Base-by-base conservation (phyloP, 2,888 invertebrate species). In the Hartigia nigra region DNA sequence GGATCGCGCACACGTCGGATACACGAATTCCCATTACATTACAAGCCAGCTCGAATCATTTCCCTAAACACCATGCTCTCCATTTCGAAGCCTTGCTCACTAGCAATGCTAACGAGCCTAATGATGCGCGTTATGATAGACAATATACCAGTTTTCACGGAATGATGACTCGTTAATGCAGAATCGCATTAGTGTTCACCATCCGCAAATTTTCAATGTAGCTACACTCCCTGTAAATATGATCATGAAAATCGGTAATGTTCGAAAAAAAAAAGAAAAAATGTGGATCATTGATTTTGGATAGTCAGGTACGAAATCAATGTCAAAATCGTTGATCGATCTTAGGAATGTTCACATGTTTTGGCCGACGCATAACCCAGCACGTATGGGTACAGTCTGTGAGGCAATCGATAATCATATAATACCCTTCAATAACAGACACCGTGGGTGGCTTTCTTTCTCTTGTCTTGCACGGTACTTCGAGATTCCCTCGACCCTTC, bases 361-460 rank as follows among this genome's bases (percentile, higher is more conserved):
- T 78, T 70, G 74, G 31, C 75, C 69, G 78, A 79, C 82, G 82
- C 81, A 79, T 79, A 80, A 83, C 83, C 83, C 82, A 83, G 81
- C 77, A 79, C 81, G 82, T 76, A 81, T 83, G 81, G 84, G 85
- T 84, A 82, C 85, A 81, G 83, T 86, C 85, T 84, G 85, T 83
- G 86, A 87, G 87, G 88, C 89, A 88, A 90, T 90, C 90, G 90
- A 90, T 90, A 90, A 90, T 90, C 90, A 90, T 90, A 90, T 90
- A 90, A 90, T 90, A 89, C 90, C 90, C 88, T 87, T 85, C 90
- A 90, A 90, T 90, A 90, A 90, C 88, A 86, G 90, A 89, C 90
- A 89, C 90, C 89, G 89, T 90, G 90, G 90, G 90, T 90, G 90
- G 90, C 87, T 87, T 86, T 87, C 87, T 84, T 84, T 86, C 87